Evolutionary conservation across 2,797 vertebrate species (phyloP), one percentile per base, ranked within the genome.

Genomic region (Anas flavirostris): DNA sequence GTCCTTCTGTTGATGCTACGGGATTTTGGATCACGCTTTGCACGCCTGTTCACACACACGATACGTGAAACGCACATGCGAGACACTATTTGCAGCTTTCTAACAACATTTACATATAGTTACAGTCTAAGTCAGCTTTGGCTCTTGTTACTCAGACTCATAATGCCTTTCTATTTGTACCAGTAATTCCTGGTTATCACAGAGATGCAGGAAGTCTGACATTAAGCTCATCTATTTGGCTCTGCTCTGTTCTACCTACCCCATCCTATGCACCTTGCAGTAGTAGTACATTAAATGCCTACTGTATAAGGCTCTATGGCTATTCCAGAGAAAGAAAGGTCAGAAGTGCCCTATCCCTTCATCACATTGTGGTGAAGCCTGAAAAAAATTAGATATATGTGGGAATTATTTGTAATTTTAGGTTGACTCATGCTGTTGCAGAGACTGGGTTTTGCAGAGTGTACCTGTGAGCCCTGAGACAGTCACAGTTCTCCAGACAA

Each of bases 51-150:
- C 12, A 1, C 41, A 28, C 78, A 55, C 0, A 0, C 1, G 5
- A 5, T 6, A 46, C 0, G 2, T 9, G n/a, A 86, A 58, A 35
- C 1, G 1, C 43, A 7, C 0, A 0, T 3, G 2, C 35, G 46
- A 50, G 55, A 19, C 26, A 43, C 44, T 29, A 3, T 29, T 64
- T 87, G 28, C 23, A 55, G 22, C 52, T 82, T 81, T 82, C 70
- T 29, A 37, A 63, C 19, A 69, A 37, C 7, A 9, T 53, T 67
- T 91, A 59, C n/a, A 26, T 28, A 21, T 2, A 16, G 5, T 22
- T 31, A 52, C 43, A 64, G 12, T 9, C 66, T n/a, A 73, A 62
- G 8, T 14, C 72, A 72, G 1, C 43, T 83, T 86, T 29, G 5
- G 80, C n/a, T 48, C 19, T 48, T 70, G 37, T 26, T 76, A 41